These are phyloP conservation scores for Tychaedon coryphoeus DNA, from an alignment of 2,113 vertebrate species.

Conservation along the genomic window DNA sequence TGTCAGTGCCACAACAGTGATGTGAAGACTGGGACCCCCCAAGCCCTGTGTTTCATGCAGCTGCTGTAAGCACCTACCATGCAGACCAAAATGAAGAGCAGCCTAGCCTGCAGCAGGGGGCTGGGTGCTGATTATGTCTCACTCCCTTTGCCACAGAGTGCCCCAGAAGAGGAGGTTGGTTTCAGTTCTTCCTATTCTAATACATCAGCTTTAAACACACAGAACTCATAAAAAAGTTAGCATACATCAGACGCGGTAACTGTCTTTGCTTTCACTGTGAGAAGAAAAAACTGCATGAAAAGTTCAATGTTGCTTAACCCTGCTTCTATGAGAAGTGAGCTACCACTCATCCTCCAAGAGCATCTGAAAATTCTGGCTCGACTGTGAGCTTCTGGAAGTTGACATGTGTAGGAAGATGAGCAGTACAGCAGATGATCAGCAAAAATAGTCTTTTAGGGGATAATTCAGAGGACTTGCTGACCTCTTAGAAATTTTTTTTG, in stretches of 20 bases:
- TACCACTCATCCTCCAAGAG: not conserved
- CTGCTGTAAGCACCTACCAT: not conserved
- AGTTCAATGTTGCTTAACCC: not conserved
- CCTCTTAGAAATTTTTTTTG: not conserved
- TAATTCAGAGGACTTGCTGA: not conserved
- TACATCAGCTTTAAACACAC: not conserved
- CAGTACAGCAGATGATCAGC: not conserved
- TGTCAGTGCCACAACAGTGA: accelerated
- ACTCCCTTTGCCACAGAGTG: accelerated
- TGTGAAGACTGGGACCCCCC: too few relatives aligned
- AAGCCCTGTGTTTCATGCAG: accelerated
- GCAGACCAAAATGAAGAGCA: not conserved
- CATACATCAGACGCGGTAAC: not conserved
- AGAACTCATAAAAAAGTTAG: not conserved
- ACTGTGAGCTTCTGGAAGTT: not conserved
- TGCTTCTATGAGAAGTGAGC: not conserved
- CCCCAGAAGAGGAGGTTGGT: not conserved
- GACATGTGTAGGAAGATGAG: not conserved
- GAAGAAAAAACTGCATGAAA: not conserved
- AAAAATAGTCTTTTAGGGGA: not conserved
- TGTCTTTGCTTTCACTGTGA: not conserved
- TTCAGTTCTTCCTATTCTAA: not conserved
- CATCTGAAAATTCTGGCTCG: not conserved
- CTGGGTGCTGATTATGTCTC: not conserved
- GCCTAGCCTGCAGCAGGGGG: not conserved